Evolutionary conservation across 2,888 invertebrate genomes (phyloP).

Genomic region (Pristionchus mayeri): DNA sequence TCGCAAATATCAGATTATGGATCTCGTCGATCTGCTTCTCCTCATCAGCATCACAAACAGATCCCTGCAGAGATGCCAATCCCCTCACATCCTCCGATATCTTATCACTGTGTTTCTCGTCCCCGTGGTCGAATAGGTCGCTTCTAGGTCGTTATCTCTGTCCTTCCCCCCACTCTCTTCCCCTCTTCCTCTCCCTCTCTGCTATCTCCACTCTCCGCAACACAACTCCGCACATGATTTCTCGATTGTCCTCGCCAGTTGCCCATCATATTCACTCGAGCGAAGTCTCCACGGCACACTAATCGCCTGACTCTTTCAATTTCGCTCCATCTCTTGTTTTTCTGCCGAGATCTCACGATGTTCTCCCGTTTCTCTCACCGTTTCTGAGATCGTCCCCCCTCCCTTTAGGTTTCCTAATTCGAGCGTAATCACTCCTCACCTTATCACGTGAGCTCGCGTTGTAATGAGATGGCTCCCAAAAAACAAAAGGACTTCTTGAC

Average conservation of each 20-base stretch:
- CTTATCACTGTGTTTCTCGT: neutral
- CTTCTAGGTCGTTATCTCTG: neutral
- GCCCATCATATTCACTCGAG: constrained; percentile 3
- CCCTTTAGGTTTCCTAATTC: too few relatives aligned
- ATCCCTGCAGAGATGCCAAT: neutral
- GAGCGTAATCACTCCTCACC: too few relatives aligned
- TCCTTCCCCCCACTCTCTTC: neutral
- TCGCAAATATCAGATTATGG: too few relatives aligned
- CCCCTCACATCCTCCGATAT: neutral
- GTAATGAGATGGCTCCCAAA: too few relatives aligned
- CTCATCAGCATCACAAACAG: too few relatives aligned
- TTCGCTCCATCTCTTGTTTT: neutral
- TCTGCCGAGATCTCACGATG: neutral
- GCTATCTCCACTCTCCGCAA: neutral
- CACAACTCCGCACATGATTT: neutral
- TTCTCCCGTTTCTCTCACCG: neutral
- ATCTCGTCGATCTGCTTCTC: too few relatives aligned
- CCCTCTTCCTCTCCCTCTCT: neutral
- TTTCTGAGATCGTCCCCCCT: neutral
- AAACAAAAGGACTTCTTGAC: constrained; percentile 18
- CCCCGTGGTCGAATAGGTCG: neutral
- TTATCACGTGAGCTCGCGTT: neutral
- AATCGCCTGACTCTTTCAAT: neutral
- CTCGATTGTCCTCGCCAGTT: neutral
- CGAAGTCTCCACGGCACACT: neutral